Conservation (phyloP, 1,140 invertebrate species). For the Scaptomyza montana region DNA sequence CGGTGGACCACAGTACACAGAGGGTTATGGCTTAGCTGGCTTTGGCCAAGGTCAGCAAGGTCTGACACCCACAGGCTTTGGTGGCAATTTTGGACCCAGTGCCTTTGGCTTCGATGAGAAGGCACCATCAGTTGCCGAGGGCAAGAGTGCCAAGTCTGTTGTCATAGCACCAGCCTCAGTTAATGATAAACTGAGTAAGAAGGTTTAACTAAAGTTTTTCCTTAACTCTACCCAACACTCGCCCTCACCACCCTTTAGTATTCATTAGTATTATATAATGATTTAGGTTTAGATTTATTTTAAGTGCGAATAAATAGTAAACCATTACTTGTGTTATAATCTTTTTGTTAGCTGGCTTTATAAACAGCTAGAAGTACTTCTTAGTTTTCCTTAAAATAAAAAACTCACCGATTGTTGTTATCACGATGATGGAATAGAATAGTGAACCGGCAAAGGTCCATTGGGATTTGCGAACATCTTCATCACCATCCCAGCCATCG, state of each 20-base stretch:
- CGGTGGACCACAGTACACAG: slow-evolving; percentile 67
- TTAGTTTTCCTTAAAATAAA: too few relatives aligned
- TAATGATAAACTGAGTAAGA: slow-evolving; percentile 73
- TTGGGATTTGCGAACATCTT: slow-evolving; percentile 89
- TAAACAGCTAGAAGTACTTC: background rate
- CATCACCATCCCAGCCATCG: slow-evolving; percentile 95
- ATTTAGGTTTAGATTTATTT: slow-evolving; percentile 34
- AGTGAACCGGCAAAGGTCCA: slow-evolving; percentile 96
- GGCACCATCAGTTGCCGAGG: slow-evolving; percentile 48
- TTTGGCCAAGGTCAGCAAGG: slow-evolving; percentile 53
- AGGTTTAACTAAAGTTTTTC: slow-evolving; percentile 34
- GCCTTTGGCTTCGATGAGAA: slow-evolving; percentile 63
- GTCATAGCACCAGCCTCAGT: slow-evolving; percentile 35
- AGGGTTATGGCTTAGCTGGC: slow-evolving; percentile 68
- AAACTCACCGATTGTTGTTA: slow-evolving; percentile 96
- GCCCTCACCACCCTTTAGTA: slow-evolving; percentile 14
- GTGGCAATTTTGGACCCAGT: slow-evolving; percentile 39
- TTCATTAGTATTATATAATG: slow-evolving; percentile 37
- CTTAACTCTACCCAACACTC: background rate
- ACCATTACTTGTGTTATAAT: background rate
- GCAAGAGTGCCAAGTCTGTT: slow-evolving; percentile 65
- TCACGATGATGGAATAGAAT: slow-evolving; percentile 98
- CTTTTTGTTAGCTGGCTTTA: background rate
- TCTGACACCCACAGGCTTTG: slow-evolving; percentile 30
- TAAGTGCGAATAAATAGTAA: slow-evolving; percentile 49